These are phyloP conservation scores for Platygyra sinensis DNA, from an alignment of 64 coral and sea anemone genomes.

Conservation along the genomic window DNA sequence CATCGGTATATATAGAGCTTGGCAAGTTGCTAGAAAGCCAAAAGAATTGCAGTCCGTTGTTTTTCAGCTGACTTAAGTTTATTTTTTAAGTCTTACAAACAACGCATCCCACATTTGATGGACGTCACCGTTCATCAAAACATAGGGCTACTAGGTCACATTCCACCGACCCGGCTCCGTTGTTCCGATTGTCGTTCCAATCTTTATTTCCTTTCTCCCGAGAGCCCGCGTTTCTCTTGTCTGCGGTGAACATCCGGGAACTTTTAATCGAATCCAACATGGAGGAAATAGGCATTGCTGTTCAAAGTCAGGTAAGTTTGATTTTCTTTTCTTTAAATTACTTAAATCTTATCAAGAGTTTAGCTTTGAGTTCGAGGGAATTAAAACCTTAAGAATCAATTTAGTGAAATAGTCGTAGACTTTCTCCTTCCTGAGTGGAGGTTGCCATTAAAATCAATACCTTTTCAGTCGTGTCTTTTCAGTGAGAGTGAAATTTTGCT, in stretches of 20 bases:
- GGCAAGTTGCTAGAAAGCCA: no score
- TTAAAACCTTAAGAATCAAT: background rate
- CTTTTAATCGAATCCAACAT: conserved; percentile 72
- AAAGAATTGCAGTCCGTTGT: no score
- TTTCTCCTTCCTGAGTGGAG: background rate
- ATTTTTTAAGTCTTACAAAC: no score
- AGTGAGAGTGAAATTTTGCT: background rate
- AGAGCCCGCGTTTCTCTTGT: conserved; percentile 1
- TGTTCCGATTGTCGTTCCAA: background rate
- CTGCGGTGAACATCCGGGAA: conserved; percentile 55
- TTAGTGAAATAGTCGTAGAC: background rate
- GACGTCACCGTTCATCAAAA: no score
- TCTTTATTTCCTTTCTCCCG: background rate
- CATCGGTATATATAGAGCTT: no score
- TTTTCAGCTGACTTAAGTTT: no score
- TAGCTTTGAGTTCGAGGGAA: background rate
- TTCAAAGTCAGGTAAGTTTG: conserved; percentile 77
- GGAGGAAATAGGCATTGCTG: conserved; percentile 90
- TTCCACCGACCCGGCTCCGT: background rate
- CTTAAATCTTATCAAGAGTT: background rate
- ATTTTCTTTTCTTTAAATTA: background rate
- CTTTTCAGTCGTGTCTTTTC: background rate
- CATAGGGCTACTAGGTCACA: background rate
- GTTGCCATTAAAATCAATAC: background rate
- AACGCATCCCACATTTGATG: no score